Conservation (phyloP, 2,113 vertebrate species). For the Myiagra hebetior region DNA sequence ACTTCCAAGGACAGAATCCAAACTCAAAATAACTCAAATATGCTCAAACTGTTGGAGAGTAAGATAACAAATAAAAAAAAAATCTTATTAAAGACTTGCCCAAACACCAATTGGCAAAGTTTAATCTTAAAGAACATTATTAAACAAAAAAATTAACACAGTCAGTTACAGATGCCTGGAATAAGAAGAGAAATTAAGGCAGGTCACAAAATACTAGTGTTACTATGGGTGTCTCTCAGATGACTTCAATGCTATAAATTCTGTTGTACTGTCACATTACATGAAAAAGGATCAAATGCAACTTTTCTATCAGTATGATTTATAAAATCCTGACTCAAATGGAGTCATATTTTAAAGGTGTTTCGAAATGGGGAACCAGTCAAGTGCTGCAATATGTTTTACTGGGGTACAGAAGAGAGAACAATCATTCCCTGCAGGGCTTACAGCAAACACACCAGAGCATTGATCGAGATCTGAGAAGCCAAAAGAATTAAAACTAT, state of each 20-base stretch:
- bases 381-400: background rate
- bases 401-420: background rate
- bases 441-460: background rate
- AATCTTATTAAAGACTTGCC: background rate
- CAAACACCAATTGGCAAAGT: background rate
- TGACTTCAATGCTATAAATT: background rate
- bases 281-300: background rate
- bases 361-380: background rate
- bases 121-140: background rate
- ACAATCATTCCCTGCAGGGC: background rate
- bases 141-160: background rate
- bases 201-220: background rate
- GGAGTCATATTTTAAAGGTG: background rate
- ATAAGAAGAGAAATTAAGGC: background rate
- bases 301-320: background rate
- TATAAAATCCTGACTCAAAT: background rate
- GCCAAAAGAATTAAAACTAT: constrained; percentile 26
- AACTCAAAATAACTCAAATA: background rate
- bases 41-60: background rate
- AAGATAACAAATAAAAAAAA: background rate
- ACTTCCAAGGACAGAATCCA: background rate
- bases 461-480: background rate
- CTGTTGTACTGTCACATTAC: background rate
- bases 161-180: background rate
- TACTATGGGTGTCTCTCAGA: background rate